Evolutionary conservation across 2,888 invertebrate species (phyloP).

Genomic region (Lasius fuliginosus): DNA sequence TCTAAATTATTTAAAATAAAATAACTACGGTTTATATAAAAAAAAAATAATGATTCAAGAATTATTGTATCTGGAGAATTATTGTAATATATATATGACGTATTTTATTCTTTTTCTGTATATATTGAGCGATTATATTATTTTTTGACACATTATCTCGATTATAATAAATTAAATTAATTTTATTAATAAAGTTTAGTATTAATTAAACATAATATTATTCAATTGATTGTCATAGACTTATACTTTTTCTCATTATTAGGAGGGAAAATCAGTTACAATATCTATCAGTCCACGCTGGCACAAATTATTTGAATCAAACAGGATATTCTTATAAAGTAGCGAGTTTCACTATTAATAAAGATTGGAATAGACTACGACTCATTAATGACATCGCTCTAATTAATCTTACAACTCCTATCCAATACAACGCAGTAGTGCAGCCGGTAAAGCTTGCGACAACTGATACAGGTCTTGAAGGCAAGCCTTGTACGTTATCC

Average conservation of each 20-base stretch:
- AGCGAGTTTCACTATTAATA: conserved; percentile 52
- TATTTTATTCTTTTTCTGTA: background rate
- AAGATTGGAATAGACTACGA: conserved; percentile 33
- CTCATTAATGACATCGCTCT: conserved; percentile 78
- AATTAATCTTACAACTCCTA: conserved; percentile 70
- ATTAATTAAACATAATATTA: background rate
- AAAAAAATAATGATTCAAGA: background rate
- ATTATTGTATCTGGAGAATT: background rate
- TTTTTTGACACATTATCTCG: background rate
- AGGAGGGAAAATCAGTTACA: background rate
- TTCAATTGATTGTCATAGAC: background rate
- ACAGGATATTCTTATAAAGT: conserved; percentile 43
- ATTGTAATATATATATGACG: background rate
- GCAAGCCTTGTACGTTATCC: conserved; percentile 70
- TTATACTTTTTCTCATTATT: background rate
- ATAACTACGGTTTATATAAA: background rate
- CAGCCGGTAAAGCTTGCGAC: conserved; percentile 72
- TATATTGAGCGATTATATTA: background rate
- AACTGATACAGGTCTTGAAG: conserved; percentile 54
- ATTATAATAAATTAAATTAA: background rate
- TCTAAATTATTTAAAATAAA: background rate
- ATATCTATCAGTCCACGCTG: conserved; percentile 47
- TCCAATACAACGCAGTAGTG: conserved; percentile 72
- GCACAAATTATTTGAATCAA: conserved; percentile 58
- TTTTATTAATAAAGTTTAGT: background rate